Evolutionary conservation across 2,888 invertebrate genomes (phyloP), one percentile per base, ranked within the genome.

Genomic region (Tipula unca): DNA sequence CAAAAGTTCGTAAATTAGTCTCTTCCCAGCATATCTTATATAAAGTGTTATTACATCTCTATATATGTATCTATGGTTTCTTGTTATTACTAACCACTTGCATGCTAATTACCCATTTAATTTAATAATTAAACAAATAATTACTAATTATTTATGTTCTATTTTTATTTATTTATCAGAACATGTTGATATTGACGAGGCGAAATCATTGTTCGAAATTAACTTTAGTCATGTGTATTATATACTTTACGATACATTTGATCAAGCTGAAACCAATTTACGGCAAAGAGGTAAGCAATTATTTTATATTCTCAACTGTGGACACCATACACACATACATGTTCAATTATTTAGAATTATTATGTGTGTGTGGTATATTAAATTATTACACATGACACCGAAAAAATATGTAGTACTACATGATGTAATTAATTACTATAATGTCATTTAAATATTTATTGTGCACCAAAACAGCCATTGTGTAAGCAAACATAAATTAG

Each of bases 151-250:
- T 86, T 86, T 85, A 69, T 32, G 86, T 85, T 86, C 86, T 85
- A 82, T 86, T 88, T 86, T 85, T 87, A 87, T 87, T 87, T 87
- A 85, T 88, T 93, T 93, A n/a, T 85, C 92, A 97, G 98, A 97
- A 91, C 96, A 96, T 92, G 96, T 95, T 89, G 97, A 98, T 90
- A 92, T 92, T 86, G 94, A 95, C 88, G 98, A 98, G 92, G 96
- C 97, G 20, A 98, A 98, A 92, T 94, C 94, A 86, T 95, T 98
- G 89, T 98, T 99, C 91, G 97, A 98, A 91, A 94, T 95, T 86
- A 97, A 98, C 92, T 98, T 97, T 90, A 98, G 98, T 89, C 97
- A 97, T 92, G 96, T 99, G 85, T 99, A 98, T 91, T 97, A 96
- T 90, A 96, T 98, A 89, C 93, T 99, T 87, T 98, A 98, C 90